Evolutionary conservation across 2,113 vertebrate species (phyloP), one percentile per base, ranked within the genome.

Genomic region (Entelurus aequoreus): DNA sequence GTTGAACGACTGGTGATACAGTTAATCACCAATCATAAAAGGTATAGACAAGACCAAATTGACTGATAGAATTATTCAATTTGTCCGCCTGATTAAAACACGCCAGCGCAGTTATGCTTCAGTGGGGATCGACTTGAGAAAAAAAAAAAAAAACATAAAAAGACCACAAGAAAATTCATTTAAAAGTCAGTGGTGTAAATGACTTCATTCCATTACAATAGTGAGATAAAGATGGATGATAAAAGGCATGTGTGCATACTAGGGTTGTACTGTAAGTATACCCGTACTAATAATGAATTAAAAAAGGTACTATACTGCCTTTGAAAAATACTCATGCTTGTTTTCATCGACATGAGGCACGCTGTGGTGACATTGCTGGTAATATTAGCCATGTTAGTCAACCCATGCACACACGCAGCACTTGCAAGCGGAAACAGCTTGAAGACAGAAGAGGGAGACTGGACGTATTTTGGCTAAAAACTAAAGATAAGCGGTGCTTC

Each of bases 1-100:
- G 66, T 72, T 74, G 61, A 85, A 83, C 76, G 81, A 74, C 74
- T 85, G 75, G 77, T 87, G 79, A 85, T 81, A 82, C 71, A 77
- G 66, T 78, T 87, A 86, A 87, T 88, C 84, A 84, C 65, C 87
- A 81, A 19, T 66, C 86, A 85, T 81, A 77, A 84, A 84, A 87
- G 36, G 84, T 77, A 84, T 77, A 78, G 81, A 84, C 83, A 75
- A 82, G 81, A 83, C 85, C 75, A 84, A 81, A 85, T 75, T 80
- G 81, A 82, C 79, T 86, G 85, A 86, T 84, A 83, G 78, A 85
- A 80, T 82, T 79, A 86, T 88, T 86, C 54, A 76, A 87, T 86
- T 87, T 86, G 84, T 65, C 52, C 46, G 51, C 70, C 67, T 84
- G 83, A 88, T 86, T 83, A 84, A 86, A 85, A 84, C 81, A 76